These are phyloP conservation scores for Colletes gigas DNA, from an alignment of 1,140 invertebrate genomes.

Conservation along the genomic window DNA sequence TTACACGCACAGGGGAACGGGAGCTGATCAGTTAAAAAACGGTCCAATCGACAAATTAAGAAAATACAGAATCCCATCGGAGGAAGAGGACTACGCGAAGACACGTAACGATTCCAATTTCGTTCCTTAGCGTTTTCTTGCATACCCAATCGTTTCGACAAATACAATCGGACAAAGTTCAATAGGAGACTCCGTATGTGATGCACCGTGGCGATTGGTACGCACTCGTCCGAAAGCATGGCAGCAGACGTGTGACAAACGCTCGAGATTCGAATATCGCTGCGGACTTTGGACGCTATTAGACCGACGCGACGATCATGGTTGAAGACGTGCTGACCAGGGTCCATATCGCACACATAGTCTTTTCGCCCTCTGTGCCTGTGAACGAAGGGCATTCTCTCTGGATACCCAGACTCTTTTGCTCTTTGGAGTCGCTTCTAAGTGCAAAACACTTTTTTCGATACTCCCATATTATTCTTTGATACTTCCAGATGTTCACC, in stretches of 20 bases:
- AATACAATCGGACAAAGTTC: background rate
- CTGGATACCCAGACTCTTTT: background rate
- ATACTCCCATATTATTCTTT: background rate
- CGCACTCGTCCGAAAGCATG: background rate
- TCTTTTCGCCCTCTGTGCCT: conserved; percentile 26
- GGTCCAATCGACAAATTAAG: no score
- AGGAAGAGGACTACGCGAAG: no score
- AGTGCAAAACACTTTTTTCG: background rate
- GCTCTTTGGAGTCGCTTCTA: background rate
- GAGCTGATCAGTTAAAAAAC: no score
- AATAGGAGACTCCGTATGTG: background rate
- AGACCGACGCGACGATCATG: background rate
- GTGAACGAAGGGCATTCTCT: conserved; percentile 9
- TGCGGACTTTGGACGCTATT: conserved; percentile 52
- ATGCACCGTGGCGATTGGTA: background rate
- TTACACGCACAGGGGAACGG: no score
- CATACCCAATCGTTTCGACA: background rate
- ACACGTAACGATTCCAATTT: no score
- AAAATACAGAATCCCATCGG: no score
- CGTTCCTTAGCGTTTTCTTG: background rate
- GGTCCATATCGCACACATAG: background rate
- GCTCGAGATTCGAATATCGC: conserved; percentile 38
- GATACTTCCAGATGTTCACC: no score
- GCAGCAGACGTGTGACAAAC: background rate
- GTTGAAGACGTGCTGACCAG: background rate